A percentile compares a stretch with the other conserved stretches of the same genome.
These are phyloP conservation scores for Heloderma charlesbogerti DNA, from an alignment of 2,113 vertebrate species.

Conservation along the genomic window DNA sequence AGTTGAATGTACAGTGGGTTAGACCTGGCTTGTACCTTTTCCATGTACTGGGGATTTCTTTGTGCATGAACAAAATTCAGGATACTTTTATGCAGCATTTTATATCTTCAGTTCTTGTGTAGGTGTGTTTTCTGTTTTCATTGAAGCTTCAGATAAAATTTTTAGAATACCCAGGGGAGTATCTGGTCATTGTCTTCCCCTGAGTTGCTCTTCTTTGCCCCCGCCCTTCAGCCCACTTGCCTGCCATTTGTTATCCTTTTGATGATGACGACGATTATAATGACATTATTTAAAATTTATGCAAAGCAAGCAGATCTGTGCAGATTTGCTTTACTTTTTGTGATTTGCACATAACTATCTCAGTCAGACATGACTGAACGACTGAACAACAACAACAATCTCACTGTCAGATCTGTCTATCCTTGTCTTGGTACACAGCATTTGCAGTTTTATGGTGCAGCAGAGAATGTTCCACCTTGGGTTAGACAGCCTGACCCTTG, in stretches of 20 bases:
- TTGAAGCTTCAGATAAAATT: background rate
- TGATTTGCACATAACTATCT: fast-evolving
- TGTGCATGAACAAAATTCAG: background rate
- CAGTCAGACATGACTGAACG: too few relatives aligned
- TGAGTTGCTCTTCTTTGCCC: background rate
- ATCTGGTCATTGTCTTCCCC: background rate
- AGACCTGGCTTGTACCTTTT: background rate
- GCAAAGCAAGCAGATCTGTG: fast-evolving
- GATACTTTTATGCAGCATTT: background rate
- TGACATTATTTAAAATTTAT: background rate
- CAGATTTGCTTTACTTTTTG: background rate
- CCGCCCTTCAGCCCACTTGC: background rate
- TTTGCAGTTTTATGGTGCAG: background rate
- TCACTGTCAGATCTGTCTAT: background rate
- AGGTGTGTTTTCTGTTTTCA: too few relatives aligned
- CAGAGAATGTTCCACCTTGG: background rate
- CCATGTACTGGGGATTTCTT: background rate
- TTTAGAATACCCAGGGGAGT: too few relatives aligned
- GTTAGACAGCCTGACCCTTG: background rate
- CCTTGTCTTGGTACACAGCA: background rate
- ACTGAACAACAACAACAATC: too few relatives aligned
- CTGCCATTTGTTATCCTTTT: background rate
- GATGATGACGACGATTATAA: background rate
- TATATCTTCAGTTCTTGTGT: background rate
- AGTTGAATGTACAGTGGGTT: too few relatives aligned